Conservation (phyloP, 2,797 vertebrate genomes). For the Nasua narica region DNA sequence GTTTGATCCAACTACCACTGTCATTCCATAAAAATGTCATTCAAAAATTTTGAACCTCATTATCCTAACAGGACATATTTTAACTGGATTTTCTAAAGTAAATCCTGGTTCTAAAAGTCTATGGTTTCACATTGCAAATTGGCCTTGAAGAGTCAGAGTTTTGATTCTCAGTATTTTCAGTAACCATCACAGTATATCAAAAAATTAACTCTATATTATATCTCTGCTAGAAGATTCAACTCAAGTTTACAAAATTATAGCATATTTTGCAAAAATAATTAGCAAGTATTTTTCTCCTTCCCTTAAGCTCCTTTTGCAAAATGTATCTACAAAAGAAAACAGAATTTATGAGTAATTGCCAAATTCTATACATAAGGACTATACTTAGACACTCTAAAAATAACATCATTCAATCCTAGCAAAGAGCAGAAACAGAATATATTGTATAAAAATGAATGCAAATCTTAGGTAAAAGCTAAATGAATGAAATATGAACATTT, state of each 20-base stretch:
- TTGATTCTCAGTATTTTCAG: not conserved
- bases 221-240: not conserved
- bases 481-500: not conserved
- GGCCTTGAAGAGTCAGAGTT: not conserved
- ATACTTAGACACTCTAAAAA: not conserved
- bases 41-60: not conserved
- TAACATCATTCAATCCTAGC: not conserved
- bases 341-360: conserved; percentile 37
- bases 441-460: not conserved
- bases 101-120: not conserved
- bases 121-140: not conserved
- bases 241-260: not conserved
- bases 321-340: not conserved
- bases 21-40: not conserved
- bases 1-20: not conserved
- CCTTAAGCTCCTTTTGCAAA: conserved; percentile 6
- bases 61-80: not conserved
- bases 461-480: conserved; percentile 20
- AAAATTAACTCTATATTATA: not conserved
- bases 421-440: not conserved
- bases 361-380: not conserved
- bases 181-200: not conserved
- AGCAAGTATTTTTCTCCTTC: not conserved
- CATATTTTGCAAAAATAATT: conserved; percentile 16
- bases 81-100: not conserved